A percentile compares a stretch with the other conserved stretches of the same genome.
Conservation (phyloP, 2,113 vertebrate species). For the Solea senegalensis region DNA sequence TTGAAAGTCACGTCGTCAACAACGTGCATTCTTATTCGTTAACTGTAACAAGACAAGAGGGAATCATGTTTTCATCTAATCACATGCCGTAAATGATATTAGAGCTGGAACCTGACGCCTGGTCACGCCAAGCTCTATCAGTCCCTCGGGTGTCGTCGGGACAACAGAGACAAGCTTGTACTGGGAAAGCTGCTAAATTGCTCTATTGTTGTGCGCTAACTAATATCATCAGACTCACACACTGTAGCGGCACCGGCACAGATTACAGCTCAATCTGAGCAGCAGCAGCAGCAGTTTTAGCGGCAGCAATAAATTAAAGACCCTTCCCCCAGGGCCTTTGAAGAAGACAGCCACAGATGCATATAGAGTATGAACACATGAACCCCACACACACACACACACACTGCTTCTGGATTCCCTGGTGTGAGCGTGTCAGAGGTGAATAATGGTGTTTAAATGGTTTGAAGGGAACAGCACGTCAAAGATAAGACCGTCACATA, state of each 20-base stretch:
- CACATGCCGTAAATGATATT: background rate
- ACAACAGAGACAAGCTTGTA: background rate
- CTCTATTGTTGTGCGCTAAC: slow-evolving; percentile 26
- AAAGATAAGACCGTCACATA: slow-evolving; percentile 14
- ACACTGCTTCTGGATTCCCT: background rate
- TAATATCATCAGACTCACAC: background rate
- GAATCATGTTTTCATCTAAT: background rate
- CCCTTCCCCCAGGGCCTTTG: slow-evolving; percentile 15
- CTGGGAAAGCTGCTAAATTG: slow-evolving; percentile 3
- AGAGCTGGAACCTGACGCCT: slow-evolving; percentile 1
- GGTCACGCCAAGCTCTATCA: background rate
- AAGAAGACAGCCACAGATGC: slow-evolving; percentile 2
- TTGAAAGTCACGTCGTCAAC: no score
- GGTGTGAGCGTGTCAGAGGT: slow-evolving; percentile 27
- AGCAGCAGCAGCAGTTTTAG: background rate
- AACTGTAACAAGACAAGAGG: background rate
- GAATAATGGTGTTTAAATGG: slow-evolving; percentile 33
- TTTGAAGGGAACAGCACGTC: background rate
- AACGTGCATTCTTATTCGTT: no score
- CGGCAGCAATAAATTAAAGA: slow-evolving; percentile 27
- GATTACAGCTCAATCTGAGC: slow-evolving; percentile 20
- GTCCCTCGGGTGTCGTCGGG: slow-evolving; percentile 7
- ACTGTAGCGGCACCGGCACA: slow-evolving; percentile 10
- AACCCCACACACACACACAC: background rate
- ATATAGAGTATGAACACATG: slow-evolving; percentile 6